Base-by-base conservation (phyloP, 2,888 invertebrate species). In the Ophonus ardosiacus region DNA sequence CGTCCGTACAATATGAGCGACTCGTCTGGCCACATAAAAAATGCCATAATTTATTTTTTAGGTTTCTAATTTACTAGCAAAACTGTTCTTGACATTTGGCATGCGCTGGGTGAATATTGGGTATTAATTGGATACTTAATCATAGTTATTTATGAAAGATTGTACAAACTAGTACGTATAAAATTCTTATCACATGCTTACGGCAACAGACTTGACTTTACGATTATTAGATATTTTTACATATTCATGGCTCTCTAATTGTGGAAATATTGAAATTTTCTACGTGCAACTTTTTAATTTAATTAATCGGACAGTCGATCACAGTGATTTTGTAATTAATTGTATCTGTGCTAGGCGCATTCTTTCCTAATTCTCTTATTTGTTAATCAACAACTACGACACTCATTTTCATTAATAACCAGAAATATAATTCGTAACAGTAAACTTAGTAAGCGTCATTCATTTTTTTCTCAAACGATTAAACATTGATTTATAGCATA, bases 31-130 rank as follows among this genome's bases (percentile, higher is more conserved):
- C 21, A 57, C 51, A 85, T 85, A 80, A 79, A 85, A 85, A 85
- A 79, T 85, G 80, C 85, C 65, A 80, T 85, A 85, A 80, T 85
- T 85, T 85, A 79, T 84, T 79, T 84, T 84, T 84, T 79, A n/a
- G 18, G 43, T 85, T 71, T 85, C 68, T 85, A 85, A 85, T 85
- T 85, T 85, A 85, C 80, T 79, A 57, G 71, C 80, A 59, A 85
- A 85, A 85, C 85, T 85, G 85, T 85, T 85, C 85, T 85, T 85
- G 85, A 71, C 85, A 85, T 85, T 85, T 85, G 85, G 85, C 85
- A 80, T 85, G 85, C 80, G 85, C 85, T 85, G 18, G 79, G 78
- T 61, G 84, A 84, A 84, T 85, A 85, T 85, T 80, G 68, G 38
- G 31, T 71, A 85, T 85, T 85, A 85, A 85, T 85, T 85, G 79